Conservation (phyloP, 2,113 vertebrate genomes). For the Oryzias javanicus region DNA sequence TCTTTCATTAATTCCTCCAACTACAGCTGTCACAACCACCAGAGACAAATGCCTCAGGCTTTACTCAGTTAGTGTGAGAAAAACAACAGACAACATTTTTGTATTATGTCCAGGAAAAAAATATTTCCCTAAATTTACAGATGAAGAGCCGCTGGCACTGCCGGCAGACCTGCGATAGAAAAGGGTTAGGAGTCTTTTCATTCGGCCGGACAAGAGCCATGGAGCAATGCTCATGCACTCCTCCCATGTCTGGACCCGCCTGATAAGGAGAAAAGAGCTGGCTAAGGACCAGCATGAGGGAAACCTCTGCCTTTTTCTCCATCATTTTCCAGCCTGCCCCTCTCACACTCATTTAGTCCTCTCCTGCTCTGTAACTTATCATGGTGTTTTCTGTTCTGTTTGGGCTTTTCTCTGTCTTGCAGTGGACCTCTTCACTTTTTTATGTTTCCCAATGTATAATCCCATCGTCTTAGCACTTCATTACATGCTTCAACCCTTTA, state of each 20-base stretch:
- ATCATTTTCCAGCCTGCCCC: conserved; percentile 13
- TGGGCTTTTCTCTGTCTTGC: conserved; percentile 17
- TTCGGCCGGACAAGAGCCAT: conserved; percentile 37
- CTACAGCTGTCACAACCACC: too few species aligned
- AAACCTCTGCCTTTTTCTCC: conserved; percentile 34
- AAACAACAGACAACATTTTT: not conserved
- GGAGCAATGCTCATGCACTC: conserved; percentile 51
- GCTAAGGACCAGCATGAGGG: conserved; percentile 49
- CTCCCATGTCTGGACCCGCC: conserved; percentile 54
- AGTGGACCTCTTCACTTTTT: conserved; percentile 13
- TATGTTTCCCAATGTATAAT: conserved; percentile 13
- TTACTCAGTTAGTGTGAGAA: too few species aligned
- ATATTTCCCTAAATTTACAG: conserved; percentile 22
- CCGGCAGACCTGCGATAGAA: conserved; percentile 48
- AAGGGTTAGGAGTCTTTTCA: conserved; percentile 48
- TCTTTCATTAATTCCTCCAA: too few species aligned
- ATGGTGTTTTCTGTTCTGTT: conserved; percentile 17
- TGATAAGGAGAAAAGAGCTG: conserved; percentile 68
- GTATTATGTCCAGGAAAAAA: conserved; percentile 1
- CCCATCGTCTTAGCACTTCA: conserved; percentile 35
- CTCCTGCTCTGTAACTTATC: conserved; percentile 24
- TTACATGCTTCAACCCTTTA: conserved; percentile 27
- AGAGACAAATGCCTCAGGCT: too few species aligned
- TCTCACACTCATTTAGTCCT: conserved; percentile 40
- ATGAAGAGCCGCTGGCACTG: conserved; percentile 34